Evolutionary conservation across 2,888 invertebrate species (phyloP).

Genomic region (Rhaphigaster nebulosa): DNA sequence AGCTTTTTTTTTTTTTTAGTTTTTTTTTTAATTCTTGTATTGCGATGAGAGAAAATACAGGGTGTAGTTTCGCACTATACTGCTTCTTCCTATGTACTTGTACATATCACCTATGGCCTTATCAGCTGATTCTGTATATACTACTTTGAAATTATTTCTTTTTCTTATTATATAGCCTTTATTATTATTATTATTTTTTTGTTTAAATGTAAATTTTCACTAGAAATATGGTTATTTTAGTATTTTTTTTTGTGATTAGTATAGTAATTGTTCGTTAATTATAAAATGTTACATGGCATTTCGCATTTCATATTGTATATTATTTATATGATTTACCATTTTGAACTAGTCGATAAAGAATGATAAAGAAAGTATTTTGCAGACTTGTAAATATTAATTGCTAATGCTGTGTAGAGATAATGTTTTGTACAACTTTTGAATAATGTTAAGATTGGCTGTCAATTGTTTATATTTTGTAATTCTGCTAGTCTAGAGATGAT

Average conservation of each 20-base stretch:
- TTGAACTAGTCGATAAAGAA: constrained; percentile 31
- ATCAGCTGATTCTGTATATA: constrained; percentile 3
- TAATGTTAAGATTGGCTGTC: not conserved
- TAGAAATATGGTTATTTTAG: constrained; percentile 22
- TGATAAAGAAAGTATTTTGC: not conserved
- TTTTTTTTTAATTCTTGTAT: not conserved
- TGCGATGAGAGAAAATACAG: not conserved
- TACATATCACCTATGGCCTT: constrained; percentile 26
- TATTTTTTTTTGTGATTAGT: not conserved
- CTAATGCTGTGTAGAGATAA: not conserved
- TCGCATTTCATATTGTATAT: constrained; percentile 6
- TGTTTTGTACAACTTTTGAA: not conserved
- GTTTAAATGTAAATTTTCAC: not conserved
- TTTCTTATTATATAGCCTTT: not conserved
- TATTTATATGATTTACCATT: constrained; percentile 20
- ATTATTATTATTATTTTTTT: not conserved
- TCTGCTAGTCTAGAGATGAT: not conserved
- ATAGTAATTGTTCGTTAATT: not conserved
- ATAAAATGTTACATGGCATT: constrained; percentile 18
- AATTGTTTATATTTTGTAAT: constrained; percentile 9
- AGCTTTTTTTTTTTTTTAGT: not conserved
- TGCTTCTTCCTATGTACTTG: not conserved
- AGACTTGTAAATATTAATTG: not conserved
- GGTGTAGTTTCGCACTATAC: not conserved
- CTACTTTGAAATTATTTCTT: not conserved